Base-by-base conservation (phyloP, 2,113 vertebrate species). In the Erinaceus europaeus region DNA sequence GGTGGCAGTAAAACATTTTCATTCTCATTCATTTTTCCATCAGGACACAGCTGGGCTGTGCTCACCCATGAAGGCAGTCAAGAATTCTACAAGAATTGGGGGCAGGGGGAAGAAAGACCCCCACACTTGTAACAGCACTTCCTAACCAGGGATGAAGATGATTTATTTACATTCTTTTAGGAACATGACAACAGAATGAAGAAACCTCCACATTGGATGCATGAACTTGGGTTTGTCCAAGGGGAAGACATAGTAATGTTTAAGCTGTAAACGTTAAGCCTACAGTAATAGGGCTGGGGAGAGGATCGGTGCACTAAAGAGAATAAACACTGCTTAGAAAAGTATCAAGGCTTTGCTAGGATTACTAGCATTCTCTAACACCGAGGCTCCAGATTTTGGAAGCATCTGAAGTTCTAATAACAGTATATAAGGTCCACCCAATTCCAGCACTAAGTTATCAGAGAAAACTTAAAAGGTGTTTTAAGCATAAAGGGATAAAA, bases 151-250 rank as follows among this genome's bases (percentile, higher is more conserved):
- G 77, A 72, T 61, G 38, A 90, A 74, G 67, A 20, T 25, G 83
- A 91, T 71, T 62, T 69, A 59, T 64, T 91, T 88, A 11, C 72
- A 50, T 82, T n/a, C 78, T 86, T 75, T 89, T 50, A 72, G 50
- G 38, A 82, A 86, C 34, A 72, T 83, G 61, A 67, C 32, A 85
- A n/a, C 32, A 93, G 34, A 55, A 74, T 59, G 44, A 81, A 92
- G 36, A 72, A 78, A 71, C 8, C 48, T 62, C 11, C 29, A 79
- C 67, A 79, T 13, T 59, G 27, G 40, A n/a, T n/a, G n/a, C n/a
- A 65, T 74, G 69, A 84, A 59, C 67, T 85, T 88, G 71, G 42
- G 12, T 15, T 76, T 68, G 44, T 13, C 12, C 52, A 76, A 44
- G 4, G 42, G n/a, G 59, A 38, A 55, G 88, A 75, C 69, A 55